Percentiles rank a stretch among this genome's conserved stretches.
Conservation (phyloP, 2,797 vertebrate species). For the Enteromius unitaeniatus region DNA sequence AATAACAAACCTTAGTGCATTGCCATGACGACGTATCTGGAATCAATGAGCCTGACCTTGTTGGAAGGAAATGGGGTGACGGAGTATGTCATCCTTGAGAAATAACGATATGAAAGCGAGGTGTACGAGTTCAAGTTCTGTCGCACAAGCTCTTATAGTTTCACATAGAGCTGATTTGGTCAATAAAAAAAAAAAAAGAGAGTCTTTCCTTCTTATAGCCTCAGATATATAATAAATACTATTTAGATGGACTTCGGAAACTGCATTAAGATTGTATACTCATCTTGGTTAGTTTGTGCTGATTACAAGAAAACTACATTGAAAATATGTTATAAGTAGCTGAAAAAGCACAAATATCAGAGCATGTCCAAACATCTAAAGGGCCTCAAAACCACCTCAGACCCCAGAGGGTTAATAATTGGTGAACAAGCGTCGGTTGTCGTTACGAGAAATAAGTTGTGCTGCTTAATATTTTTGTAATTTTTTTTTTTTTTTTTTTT, state of each 20-base stretch:
- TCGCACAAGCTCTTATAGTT: conserved; percentile 6
- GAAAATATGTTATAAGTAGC: too few relatives aligned
- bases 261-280: background rate
- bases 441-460: too few relatives aligned
- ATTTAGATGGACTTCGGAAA: background rate
- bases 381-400: too few relatives aligned
- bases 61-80: conserved; percentile 23
- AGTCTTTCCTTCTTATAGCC: background rate
- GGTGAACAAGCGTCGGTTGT: too few relatives aligned
- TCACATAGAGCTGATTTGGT: background rate
- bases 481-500: too few relatives aligned
- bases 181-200: conserved; percentile 7
- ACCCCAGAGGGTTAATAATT: too few relatives aligned
- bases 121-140: background rate
- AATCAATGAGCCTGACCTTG: conserved; percentile 50
- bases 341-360: too few relatives aligned
- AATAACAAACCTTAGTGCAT: conserved; percentile 44
- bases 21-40: conserved; percentile 49
- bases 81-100: background rate
- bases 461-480: too few relatives aligned
- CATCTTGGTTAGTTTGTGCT: too few relatives aligned
- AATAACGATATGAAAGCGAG: background rate
- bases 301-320: too few relatives aligned
- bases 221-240: background rate
- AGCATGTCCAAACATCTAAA: too few relatives aligned